Conservation (phyloP, 2,888 invertebrate genomes). For the Seira ritae region DNA sequence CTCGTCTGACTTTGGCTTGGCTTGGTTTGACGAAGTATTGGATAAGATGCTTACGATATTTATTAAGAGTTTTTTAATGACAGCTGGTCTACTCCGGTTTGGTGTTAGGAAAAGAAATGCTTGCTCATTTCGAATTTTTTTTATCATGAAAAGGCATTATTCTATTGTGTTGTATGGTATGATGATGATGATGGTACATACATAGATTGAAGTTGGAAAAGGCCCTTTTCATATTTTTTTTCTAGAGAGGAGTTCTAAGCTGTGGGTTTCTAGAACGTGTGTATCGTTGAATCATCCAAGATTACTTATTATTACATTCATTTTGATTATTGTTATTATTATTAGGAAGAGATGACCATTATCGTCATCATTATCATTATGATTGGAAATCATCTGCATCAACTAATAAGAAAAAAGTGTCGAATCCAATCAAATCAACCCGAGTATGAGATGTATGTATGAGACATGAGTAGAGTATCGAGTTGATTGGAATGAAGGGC, state of each 20-base stretch:
- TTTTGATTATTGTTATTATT: too few relatives aligned
- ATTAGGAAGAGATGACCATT: slow-evolving; percentile 40
- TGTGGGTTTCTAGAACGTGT: slow-evolving; percentile 44
- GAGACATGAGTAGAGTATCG: slow-evolving; percentile 16
- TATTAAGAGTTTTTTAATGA: slow-evolving; percentile 57
- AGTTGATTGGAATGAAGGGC: slow-evolving; percentile 16
- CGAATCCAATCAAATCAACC: too few relatives aligned
- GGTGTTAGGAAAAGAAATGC: slow-evolving; percentile 41
- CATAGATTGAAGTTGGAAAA: too few relatives aligned
- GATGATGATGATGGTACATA: too few relatives aligned
- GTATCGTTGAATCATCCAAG: slow-evolving; percentile 44
- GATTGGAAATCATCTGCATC: slow-evolving; percentile 2
- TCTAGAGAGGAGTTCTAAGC: slow-evolving; percentile 11
- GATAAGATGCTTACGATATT: slow-evolving; percentile 49
- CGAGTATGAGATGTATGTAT: too few relatives aligned
- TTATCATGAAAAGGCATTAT: too few relatives aligned
- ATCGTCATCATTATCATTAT: slow-evolving; percentile 31
- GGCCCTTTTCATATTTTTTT: slow-evolving; percentile 2
- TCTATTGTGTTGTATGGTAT: too few relatives aligned
- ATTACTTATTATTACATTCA: slow-evolving; percentile 43
- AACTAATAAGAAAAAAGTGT: too few relatives aligned
- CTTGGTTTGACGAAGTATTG: slow-evolving; percentile 21
- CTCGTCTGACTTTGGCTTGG: too few relatives aligned
- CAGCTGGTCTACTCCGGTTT: slow-evolving; percentile 50
- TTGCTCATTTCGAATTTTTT: slow-evolving; percentile 45